Conservation (phyloP, 23 tunicate species). For the Phallusia fumigata region DNA sequence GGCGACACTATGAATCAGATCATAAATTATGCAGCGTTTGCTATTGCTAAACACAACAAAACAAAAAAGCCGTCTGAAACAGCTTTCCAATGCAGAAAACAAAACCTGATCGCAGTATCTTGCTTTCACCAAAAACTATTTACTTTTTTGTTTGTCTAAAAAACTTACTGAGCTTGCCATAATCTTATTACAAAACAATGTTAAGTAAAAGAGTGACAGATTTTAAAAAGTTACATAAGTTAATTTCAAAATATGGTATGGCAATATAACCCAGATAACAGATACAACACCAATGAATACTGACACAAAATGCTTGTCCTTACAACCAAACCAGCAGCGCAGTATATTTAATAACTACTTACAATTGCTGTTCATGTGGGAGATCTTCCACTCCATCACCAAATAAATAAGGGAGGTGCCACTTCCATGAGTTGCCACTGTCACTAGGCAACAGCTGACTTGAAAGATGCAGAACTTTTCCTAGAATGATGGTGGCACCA, state of each 20-base stretch:
- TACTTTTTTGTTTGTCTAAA: too few species aligned
- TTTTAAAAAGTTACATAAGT: too few species aligned
- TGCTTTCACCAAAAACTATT: too few species aligned
- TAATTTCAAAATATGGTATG: neutral
- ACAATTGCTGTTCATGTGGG: conserved; percentile 33
- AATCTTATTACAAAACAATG: too few species aligned
- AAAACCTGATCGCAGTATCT: too few species aligned
- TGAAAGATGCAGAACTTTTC: conserved; percentile 44
- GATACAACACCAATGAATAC: too few species aligned
- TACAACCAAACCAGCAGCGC: too few species aligned
- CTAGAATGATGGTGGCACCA: conserved; percentile 45
- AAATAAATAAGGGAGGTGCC: conserved; percentile 34
- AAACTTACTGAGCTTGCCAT: too few species aligned
- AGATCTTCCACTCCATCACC: neutral
- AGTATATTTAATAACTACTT: conserved; percentile 6
- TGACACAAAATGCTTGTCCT: too few species aligned
- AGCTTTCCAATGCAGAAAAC: too few species aligned
- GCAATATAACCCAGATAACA: neutral
- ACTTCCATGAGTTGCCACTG: conserved; percentile 17
- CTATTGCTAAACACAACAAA: neutral
- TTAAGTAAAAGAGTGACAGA: too few species aligned
- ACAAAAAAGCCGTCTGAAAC: neutral
- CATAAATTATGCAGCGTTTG: conserved; percentile 1
- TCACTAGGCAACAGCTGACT: conserved; percentile 41
- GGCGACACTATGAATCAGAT: neutral